These are phyloP conservation scores for Eupithecia centaureata DNA, from an alignment of 2,888 invertebrate genomes.

Conservation along the genomic window DNA sequence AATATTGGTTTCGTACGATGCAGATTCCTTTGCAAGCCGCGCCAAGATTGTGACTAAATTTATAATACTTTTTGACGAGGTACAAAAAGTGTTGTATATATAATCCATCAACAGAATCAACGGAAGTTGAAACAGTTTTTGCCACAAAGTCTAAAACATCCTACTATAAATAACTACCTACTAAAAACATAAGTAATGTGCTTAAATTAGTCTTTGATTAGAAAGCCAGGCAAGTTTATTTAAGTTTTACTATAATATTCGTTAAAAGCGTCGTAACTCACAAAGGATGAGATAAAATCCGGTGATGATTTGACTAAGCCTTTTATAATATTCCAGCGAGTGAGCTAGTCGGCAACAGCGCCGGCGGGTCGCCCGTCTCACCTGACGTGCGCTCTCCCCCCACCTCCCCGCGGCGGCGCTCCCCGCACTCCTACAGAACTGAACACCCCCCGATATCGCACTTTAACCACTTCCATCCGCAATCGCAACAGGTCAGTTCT, in stretches of 20 bases:
- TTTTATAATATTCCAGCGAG: slow-evolving; percentile 48
- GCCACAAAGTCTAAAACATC: too few species aligned
- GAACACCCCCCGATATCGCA: slow-evolving; percentile 86
- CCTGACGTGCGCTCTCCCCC: slow-evolving; percentile 76
- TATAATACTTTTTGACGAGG: background rate
- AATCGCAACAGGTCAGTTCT: slow-evolving; percentile 89
- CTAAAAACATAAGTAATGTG: too few species aligned
- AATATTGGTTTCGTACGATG: background rate
- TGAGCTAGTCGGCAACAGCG: slow-evolving; percentile 62
- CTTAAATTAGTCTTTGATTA: too few species aligned
- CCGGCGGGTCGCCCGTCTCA: slow-evolving; percentile 64
- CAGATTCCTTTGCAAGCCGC: background rate
- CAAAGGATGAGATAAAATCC: too few species aligned
- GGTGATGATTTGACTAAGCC: too few species aligned
- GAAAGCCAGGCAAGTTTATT: too few species aligned
- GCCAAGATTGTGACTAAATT: background rate
- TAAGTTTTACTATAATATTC: too few species aligned
- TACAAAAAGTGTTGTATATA: too few species aligned
- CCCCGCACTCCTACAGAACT: slow-evolving; percentile 71
- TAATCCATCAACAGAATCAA: too few species aligned
- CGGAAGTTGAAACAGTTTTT: too few species aligned
- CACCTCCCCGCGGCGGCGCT: slow-evolving; percentile 70
- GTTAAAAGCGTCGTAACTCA: too few species aligned
- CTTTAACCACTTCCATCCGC: slow-evolving; percentile 97
- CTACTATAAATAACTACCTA: too few species aligned